Evolutionary conservation across 2,113 vertebrate genomes (phyloP), one percentile per base, ranked within the genome.

Genomic region (Athene noctua): DNA sequence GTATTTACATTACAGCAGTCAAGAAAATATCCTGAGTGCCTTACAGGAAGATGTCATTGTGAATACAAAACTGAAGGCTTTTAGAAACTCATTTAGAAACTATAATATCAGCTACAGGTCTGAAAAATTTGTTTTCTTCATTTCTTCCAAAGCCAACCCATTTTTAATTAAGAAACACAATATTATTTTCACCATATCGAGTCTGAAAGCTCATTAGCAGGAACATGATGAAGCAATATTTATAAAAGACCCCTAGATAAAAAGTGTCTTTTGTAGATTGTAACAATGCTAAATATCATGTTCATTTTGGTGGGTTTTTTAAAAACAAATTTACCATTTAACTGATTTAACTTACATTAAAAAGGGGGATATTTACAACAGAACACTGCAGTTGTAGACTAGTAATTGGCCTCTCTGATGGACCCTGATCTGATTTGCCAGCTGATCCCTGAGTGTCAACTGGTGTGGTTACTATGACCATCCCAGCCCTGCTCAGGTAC

Each of bases 1-100:
- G 23, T 75, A 88, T 81, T 92, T 92, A 85, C 57, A 79, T 71
- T 67, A 63, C 61, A 71, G 57, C 61, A 82, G 47, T 67, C 61
- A 86, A 79, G 59, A 88, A 75, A 75, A 67, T 46, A 55, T 52
- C 44, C 42, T 30, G 18, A 81, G 38, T 51, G 17, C 17, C 40
- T 62, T 75, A 66, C 22, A 67, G 52, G 34, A 73, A 85, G 29
- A 78, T 86, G 14, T 74, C 25, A 38, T 10, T 47, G 47, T 36
- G 62, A 81, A 79, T 80, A 85, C 9, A 67, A 81, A 67, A 51
- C 9, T 4, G 3, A 72, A 83, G 21, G 27, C 11, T 80, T 83
- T 84, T 46, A 66, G 40, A 83, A 94, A 83, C 9, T 67, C 14
- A 61, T 46, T 59, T 78, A 73, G 13, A 40, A 93, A 71, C 36